These are phyloP conservation scores for Alfaro cultratus DNA, from an alignment of 2,797 vertebrate species.

Conservation along the genomic window DNA sequence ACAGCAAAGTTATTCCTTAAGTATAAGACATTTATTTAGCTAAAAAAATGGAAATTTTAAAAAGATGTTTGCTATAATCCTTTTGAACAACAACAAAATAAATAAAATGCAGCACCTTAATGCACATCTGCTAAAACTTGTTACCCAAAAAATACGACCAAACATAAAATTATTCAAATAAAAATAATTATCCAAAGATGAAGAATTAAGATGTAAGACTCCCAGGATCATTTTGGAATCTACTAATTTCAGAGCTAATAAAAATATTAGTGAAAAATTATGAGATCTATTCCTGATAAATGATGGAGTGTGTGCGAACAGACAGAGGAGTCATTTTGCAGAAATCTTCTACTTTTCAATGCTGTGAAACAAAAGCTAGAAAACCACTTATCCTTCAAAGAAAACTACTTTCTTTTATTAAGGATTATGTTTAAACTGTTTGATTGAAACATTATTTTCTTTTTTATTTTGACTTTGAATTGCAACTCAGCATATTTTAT, in stretches of 20 bases:
- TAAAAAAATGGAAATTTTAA: too few relatives aligned
- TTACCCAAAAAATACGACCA: not conserved
- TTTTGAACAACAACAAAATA: not conserved
- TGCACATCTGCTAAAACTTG: not conserved
- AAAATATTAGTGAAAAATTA: not conserved
- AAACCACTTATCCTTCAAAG: not conserved
- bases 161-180: not conserved
- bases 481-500: not conserved
- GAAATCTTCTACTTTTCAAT: not conserved
- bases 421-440: not conserved
- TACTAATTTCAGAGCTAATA: not conserved
- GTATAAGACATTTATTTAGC: too few relatives aligned
- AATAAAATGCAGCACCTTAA: not conserved
- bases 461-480: not conserved
- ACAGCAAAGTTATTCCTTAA: not conserved
- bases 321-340: not conserved
- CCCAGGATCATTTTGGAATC: not conserved
- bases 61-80: not conserved
- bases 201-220: not conserved
- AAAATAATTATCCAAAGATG: too few relatives aligned
- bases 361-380: not conserved
- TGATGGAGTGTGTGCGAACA: not conserved
- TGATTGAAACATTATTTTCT: not conserved
- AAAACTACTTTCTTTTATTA: not conserved
- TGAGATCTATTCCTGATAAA: not conserved